phyloP scores from a whole-genome alignment of 2,888 invertebrate genomes.

The Drosophila borealis region DNA sequence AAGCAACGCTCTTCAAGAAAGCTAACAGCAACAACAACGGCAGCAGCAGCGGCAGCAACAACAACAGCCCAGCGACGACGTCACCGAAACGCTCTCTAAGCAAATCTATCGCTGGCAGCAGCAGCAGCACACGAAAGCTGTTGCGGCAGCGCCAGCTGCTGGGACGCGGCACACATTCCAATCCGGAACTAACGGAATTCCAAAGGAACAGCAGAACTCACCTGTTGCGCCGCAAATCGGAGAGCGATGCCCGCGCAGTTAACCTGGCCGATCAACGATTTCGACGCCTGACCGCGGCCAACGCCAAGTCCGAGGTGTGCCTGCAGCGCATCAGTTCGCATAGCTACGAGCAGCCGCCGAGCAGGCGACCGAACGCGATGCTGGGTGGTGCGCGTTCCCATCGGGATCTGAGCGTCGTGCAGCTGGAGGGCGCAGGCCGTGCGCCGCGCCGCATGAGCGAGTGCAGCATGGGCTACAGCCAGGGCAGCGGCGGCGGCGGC shows the following conservation, averaged over 20 bases:
- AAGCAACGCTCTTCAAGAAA: constrained; percentile 53
- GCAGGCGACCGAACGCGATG: constrained; percentile 39
- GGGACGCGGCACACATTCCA: constrained; percentile 70
- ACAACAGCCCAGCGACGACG: constrained; percentile 37
- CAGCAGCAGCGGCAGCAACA: constrained; percentile 11
- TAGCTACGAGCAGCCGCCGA: constrained; percentile 56
- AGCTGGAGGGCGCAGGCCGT: constrained; percentile 33
- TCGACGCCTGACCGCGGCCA: constrained; percentile 61
- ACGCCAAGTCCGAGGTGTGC: constrained; percentile 84
- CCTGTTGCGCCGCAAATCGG: constrained; percentile 83
- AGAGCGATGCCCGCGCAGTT: constrained; percentile 78
- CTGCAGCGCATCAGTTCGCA: constrained; percentile 84
- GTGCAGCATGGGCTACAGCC: constrained; percentile 74
- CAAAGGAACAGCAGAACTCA: constrained; percentile 45
- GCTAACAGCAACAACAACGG: constrained; percentile 48
- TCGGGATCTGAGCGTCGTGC: constrained; percentile 72
- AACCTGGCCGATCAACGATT: constrained; percentile 60
- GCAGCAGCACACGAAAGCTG: constrained; percentile 32
- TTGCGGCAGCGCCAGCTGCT: constrained; percentile 66
- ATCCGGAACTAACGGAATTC: constrained; percentile 68
- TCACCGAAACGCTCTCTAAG: constrained; percentile 41
- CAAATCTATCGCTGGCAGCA: not conserved
- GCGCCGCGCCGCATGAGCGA: constrained; percentile 83
- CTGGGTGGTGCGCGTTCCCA: constrained; percentile 82
- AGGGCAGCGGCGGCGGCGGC: constrained; percentile 56